Conservation (phyloP, 1,140 invertebrate species). For the Trachymyrmex cornetzi region DNA sequence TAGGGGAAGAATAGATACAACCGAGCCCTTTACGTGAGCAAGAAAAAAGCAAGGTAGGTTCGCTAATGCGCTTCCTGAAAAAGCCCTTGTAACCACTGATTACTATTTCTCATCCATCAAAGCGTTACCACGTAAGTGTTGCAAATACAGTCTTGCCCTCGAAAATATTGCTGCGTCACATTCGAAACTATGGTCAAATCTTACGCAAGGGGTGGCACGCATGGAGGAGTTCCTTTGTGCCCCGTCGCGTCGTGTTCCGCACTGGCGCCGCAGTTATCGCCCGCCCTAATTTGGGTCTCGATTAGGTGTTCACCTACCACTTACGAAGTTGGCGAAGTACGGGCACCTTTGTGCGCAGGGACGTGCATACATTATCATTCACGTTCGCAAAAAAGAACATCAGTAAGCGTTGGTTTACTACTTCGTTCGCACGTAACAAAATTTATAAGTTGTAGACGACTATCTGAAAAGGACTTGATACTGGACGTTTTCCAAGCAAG, state of each 20-base stretch:
- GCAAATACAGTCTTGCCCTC: conserved; percentile 58
- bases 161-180: conserved; percentile 77
- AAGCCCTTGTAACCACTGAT: conserved; percentile 65
- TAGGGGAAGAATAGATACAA: conserved; percentile 7
- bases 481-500: no score
- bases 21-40: conserved; percentile 54
- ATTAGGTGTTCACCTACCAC: conserved; percentile 63
- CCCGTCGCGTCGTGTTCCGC: conserved; percentile 43
- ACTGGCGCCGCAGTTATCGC: conserved; percentile 57
- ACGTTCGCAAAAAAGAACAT: background rate
- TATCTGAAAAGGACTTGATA: background rate
- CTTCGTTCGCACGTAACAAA: conserved; percentile 12
- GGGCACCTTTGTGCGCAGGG: conserved; percentile 40
- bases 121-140: conserved; percentile 33
- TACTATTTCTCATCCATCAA: conserved; percentile 79
- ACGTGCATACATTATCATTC: conserved; percentile 18
- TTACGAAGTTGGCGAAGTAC: conserved; percentile 22
- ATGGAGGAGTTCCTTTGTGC: conserved; percentile 60
- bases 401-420: background rate
- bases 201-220: conserved; percentile 46
- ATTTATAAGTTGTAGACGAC: background rate
- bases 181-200: conserved; percentile 76
- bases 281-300: conserved; percentile 61
- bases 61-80: conserved; percentile 72
- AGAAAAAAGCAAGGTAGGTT: conserved; percentile 63